phyloP scores from a whole-genome alignment of 2,113 vertebrate genomes.

The Dasypus novemcinctus region DNA sequence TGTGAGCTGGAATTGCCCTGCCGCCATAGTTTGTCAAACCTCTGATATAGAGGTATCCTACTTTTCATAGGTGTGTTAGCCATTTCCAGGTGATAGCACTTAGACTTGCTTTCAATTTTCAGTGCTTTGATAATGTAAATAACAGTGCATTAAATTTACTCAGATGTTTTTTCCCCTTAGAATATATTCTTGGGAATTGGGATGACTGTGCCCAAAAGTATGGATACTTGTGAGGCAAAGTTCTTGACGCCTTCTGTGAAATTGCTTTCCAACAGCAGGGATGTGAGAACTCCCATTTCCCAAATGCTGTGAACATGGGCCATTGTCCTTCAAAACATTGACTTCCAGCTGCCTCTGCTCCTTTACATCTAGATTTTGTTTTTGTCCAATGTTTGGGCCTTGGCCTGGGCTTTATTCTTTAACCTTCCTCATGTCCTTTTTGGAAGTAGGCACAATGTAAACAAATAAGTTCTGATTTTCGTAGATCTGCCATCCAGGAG shows the following conservation, averaged over 20 bases:
- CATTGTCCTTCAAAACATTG: background rate
- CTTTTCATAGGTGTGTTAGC: background rate
- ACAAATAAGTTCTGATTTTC: background rate
- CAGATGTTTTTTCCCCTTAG: background rate
- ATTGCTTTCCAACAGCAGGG: background rate
- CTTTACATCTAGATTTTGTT: background rate
- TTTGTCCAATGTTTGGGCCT: background rate
- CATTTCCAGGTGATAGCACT: background rate
- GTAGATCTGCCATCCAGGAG: background rate
- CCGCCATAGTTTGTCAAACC: background rate
- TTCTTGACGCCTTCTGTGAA: background rate
- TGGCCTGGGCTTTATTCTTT: background rate
- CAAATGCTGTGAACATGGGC: background rate
- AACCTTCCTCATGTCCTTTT: background rate
- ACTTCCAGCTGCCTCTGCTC: background rate
- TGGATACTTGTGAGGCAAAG: background rate
- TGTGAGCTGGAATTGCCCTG: background rate
- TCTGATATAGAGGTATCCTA: background rate
- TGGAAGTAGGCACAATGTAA: background rate
- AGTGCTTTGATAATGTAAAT: background rate
- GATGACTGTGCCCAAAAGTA: background rate
- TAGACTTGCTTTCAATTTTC: background rate
- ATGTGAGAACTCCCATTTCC: background rate
- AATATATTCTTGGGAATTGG: background rate
- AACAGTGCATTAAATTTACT: background rate